Conservation (phyloP, 2,888 invertebrate genomes). For the Plagiodera versicolora region DNA sequence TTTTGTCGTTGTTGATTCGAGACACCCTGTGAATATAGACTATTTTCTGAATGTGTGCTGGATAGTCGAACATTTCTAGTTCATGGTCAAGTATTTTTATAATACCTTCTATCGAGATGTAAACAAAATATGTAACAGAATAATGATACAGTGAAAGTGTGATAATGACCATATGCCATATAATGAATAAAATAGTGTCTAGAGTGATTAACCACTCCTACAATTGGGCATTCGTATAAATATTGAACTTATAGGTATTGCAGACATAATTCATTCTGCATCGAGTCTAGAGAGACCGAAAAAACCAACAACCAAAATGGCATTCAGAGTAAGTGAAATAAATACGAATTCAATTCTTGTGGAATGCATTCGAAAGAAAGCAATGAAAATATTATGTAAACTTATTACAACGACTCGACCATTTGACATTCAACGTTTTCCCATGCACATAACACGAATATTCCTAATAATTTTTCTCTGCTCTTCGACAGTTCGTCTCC, state of each 20-base stretch:
- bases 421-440: too few relatives aligned
- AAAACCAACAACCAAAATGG: constrained; percentile 33
- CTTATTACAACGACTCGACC: too few relatives aligned
- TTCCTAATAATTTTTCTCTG: neutral
- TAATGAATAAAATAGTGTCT: neutral
- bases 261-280: neutral
- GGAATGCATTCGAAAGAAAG: too few relatives aligned
- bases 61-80: neutral
- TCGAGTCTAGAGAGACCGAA: neutral
- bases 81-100: neutral
- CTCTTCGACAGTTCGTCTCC: constrained; percentile 25
- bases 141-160: neutral
- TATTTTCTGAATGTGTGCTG: too few relatives aligned
- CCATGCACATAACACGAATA: too few relatives aligned
- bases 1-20: too few relatives aligned
- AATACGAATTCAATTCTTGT: too few relatives aligned
- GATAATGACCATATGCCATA: neutral
- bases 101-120: neutral
- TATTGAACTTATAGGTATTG: neutral
- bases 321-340: constrained; percentile 42
- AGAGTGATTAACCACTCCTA: neutral
- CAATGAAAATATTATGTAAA: too few relatives aligned
- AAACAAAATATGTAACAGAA: neutral
- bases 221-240: neutral
- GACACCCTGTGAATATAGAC: too few relatives aligned